Evolutionary conservation across 2,797 vertebrate genomes (phyloP).

Genomic region (Setipinna tenuifilis): DNA sequence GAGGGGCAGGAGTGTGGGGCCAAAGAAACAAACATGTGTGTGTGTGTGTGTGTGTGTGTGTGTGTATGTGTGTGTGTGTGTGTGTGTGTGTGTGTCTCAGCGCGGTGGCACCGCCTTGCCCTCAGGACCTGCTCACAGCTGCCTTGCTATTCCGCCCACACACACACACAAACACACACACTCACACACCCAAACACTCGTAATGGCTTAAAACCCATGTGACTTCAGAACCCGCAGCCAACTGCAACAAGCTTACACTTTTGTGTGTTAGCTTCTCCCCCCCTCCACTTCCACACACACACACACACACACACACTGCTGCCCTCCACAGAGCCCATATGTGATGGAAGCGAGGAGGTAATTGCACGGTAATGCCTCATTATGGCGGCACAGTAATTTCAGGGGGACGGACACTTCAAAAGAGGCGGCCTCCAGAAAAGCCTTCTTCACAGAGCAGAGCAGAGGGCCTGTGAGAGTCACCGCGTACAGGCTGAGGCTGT

Average conservation of each 20-base stretch:
- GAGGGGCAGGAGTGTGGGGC: conserved; percentile 41
- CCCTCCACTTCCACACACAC: not conserved
- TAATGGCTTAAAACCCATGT: not conserved
- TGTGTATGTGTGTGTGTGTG: no score
- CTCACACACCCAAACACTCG: conserved; percentile 47
- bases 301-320: not conserved
- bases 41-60: not conserved
- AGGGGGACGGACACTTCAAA: conserved; percentile 77
- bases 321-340: conserved; percentile 18
- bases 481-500: conserved; percentile 54
- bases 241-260: conserved; percentile 5
- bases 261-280: not conserved
- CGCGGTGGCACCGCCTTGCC: conserved; percentile 30
- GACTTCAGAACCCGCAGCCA: not conserved
- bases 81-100: conserved; percentile 25
- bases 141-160: not conserved
- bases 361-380: conserved; percentile 79
- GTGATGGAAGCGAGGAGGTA: conserved; percentile 47
- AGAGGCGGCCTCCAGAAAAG: conserved; percentile 51
- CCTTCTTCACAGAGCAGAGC: conserved; percentile 66
- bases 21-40: conserved; percentile 27
- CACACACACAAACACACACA: conserved; percentile 36
- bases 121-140: not conserved
- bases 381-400: conserved; percentile 79
- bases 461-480: conserved; percentile 60